Conservation (phyloP, 1,140 invertebrate genomes). For the Micrasema longulum region DNA sequence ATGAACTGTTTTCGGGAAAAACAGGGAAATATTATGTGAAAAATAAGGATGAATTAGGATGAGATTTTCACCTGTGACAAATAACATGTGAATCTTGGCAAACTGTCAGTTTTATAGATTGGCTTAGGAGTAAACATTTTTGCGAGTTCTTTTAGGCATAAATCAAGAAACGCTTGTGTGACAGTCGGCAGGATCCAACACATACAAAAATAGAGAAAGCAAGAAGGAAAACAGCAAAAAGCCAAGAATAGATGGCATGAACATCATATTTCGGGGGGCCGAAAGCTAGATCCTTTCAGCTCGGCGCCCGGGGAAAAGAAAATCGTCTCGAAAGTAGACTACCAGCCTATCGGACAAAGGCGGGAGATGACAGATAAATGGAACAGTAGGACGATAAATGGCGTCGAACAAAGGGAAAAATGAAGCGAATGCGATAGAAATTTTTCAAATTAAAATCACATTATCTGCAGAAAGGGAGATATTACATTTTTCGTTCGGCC, state of each 20-base stretch:
- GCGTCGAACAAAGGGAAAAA: slow-evolving; percentile 30
- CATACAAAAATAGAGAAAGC: too few species aligned
- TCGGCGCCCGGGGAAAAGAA: too few species aligned
- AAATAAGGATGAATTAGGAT: background rate
- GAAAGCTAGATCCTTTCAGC: too few species aligned
- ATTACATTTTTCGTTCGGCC: slow-evolving; percentile 50
- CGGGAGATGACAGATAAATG: slow-evolving; percentile 15
- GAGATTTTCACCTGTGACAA: slow-evolving; percentile 18
- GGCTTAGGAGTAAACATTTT: background rate
- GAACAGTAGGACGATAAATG: slow-evolving; percentile 13
- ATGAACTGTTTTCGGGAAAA: background rate
- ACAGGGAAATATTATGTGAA: background rate
- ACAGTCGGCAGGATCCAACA: background rate
- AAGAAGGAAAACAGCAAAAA: too few species aligned
- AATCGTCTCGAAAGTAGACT: too few species aligned
- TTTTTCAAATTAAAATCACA: slow-evolving; percentile 53
- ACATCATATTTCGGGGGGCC: too few species aligned
- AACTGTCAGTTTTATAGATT: background rate
- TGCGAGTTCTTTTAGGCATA: slow-evolving; percentile 5
- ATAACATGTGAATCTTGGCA: slow-evolving; percentile 2
- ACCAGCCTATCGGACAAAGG: slow-evolving; percentile 5
- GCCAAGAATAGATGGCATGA: too few species aligned
- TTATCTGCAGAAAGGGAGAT: slow-evolving; percentile 44
- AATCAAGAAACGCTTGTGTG: slow-evolving; percentile 9
- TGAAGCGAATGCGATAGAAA: slow-evolving; percentile 41